Evolutionary conservation across 1,140 invertebrate species (phyloP).

Genomic region (Trachymyrmex cornetzi): DNA sequence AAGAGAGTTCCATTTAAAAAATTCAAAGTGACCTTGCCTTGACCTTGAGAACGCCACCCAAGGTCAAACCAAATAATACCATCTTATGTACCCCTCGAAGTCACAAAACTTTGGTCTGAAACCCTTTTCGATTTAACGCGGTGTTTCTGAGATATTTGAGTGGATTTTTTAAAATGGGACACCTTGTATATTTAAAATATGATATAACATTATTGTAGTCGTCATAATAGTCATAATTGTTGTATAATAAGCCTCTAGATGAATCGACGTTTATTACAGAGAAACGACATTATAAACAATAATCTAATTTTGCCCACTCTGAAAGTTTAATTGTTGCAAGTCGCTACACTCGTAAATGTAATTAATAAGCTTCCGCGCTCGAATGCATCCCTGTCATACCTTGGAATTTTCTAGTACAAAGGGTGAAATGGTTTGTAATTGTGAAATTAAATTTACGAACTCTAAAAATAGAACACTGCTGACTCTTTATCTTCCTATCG

Average conservation of each 20-base stretch:
- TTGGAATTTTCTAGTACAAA: conserved; percentile 32
- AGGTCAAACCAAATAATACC: too few species aligned
- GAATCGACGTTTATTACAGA: conserved; percentile 18
- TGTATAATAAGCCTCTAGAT: neutral
- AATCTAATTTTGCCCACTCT: conserved; percentile 12
- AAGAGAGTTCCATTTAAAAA: too few species aligned
- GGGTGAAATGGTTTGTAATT: conserved; percentile 46
- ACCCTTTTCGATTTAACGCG: too few species aligned
- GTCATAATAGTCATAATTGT: conserved; percentile 20
- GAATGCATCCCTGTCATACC: conserved; percentile 26
- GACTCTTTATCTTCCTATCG: conserved; percentile 22
- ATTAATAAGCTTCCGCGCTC: conserved; percentile 41
- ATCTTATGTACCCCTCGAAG: too few species aligned
- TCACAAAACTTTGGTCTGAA: too few species aligned
- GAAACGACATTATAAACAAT: neutral
- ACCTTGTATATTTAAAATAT: neutral
- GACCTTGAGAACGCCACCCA: too few species aligned
- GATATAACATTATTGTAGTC: neutral
- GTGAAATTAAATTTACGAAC: conserved; percentile 42
- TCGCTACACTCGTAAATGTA: conserved; percentile 13
- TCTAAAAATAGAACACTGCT: conserved; percentile 22
- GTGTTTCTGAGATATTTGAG: too few species aligned
- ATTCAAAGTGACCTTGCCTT: too few species aligned
- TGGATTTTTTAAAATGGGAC: too few species aligned
- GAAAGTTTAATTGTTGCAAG: conserved; percentile 54